Conservation (phyloP, 2,797 vertebrate genomes). For the Bradypodion pumilum region DNA sequence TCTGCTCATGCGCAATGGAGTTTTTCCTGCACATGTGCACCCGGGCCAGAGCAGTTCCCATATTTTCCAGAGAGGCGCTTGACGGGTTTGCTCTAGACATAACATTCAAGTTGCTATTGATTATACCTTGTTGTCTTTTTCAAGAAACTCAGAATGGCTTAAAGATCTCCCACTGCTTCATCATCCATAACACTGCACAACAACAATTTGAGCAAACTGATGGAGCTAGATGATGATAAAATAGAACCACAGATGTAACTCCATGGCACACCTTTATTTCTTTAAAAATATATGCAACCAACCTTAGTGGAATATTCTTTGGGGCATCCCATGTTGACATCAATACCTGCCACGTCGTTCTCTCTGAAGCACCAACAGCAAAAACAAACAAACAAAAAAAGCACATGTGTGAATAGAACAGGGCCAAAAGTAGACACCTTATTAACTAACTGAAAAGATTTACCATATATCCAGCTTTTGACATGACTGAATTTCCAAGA, state of each 20-base stretch:
- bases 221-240: not conserved
- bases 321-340: constrained; percentile 97
- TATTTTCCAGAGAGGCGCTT: no score
- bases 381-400: constrained; percentile 26
- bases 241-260: not conserved
- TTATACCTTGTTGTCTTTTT: not conserved
- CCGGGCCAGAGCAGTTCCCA: no score
- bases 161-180: not conserved
- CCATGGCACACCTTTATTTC: not conserved
- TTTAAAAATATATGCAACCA: constrained; percentile 49
- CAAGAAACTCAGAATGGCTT: not conserved
- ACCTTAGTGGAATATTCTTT: constrained; percentile 99
- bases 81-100: no score
- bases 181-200: no score
- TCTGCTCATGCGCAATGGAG: no score
- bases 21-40: no score
- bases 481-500: not conserved
- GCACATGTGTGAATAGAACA: constrained; percentile 13
- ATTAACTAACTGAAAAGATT: not conserved
- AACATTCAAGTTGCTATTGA: not conserved
- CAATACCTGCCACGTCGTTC: constrained; percentile 91
- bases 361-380: constrained; percentile 84
- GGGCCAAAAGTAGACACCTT: not conserved
- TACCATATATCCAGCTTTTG: not conserved
- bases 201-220: not conserved